These are phyloP conservation scores for Dermolepida albohirtum DNA, from an alignment of 2,888 invertebrate species.

Conservation along the genomic window DNA sequence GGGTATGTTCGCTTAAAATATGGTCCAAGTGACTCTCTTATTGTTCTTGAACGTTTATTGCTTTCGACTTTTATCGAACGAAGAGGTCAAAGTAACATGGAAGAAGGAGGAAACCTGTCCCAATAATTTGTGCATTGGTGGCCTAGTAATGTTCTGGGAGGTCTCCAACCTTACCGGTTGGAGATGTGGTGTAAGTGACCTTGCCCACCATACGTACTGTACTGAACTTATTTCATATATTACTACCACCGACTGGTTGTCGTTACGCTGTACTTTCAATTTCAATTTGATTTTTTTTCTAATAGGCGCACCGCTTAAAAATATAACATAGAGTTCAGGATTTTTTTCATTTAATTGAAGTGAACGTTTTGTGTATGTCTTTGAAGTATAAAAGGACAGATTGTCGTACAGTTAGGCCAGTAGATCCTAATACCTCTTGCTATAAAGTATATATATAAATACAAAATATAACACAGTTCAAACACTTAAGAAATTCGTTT, in stretches of 20 bases:
- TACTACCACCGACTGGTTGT: slow-evolving; percentile 2
- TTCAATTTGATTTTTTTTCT: slow-evolving; percentile 15
- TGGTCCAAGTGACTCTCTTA: too few relatives aligned
- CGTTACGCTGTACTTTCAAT: slow-evolving; percentile 44
- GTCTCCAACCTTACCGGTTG: slow-evolving; percentile 36
- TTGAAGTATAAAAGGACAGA: slow-evolving; percentile 55
- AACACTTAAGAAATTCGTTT: neutral
- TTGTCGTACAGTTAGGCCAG: slow-evolving; percentile 51
- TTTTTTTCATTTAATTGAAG: slow-evolving; percentile 51
- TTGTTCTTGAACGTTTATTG: too few relatives aligned
- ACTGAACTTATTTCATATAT: slow-evolving; percentile 35
- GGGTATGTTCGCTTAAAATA: too few relatives aligned
- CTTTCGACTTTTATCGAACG: too few relatives aligned
- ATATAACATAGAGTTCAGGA: slow-evolving; percentile 40
- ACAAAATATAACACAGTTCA: neutral
- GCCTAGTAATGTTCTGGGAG: slow-evolving; percentile 22
- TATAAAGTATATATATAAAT: slow-evolving; percentile 44
- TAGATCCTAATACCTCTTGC: slow-evolving; percentile 53
- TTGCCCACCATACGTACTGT: slow-evolving; percentile 38
- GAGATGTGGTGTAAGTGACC: slow-evolving; percentile 41
- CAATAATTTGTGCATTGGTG: slow-evolving; percentile 5
- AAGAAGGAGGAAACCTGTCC: slow-evolving; percentile 20
- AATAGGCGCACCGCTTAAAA: slow-evolving; percentile 26
- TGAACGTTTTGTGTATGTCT: slow-evolving; percentile 50
- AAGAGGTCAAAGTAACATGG: slow-evolving; percentile 21